phyloP scores from a whole-genome alignment of 2,113 vertebrate genomes.

The Strix aluco region DNA sequence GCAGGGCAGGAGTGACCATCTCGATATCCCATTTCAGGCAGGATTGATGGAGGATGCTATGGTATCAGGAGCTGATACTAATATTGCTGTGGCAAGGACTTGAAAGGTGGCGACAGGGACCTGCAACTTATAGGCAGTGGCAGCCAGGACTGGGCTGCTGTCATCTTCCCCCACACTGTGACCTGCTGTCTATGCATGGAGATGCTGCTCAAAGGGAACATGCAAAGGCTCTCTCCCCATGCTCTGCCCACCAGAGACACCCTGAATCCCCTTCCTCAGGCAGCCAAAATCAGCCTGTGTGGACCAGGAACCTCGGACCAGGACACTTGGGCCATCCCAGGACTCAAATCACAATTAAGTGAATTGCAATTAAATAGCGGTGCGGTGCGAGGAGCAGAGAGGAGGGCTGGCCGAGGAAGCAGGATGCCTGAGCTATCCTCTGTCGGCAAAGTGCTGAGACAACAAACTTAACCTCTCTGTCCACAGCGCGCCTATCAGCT shows the following conservation, averaged over 20 bases:
- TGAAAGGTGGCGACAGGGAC: background rate
- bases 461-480: conserved; percentile 85
- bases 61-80: background rate
- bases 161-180: background rate
- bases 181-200: background rate
- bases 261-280: background rate
- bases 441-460: conserved; percentile 82
- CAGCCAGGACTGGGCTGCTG: background rate
- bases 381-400: background rate
- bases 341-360: background rate
- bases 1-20: background rate
- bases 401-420: background rate
- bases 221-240: background rate
- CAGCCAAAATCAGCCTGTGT: fast-evolving
- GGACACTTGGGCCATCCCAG: background rate
- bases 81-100: background rate
- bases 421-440: conserved; percentile 63
- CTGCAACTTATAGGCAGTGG: background rate
- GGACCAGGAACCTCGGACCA: background rate
- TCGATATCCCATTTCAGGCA: background rate
- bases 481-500: conserved; percentile 74
- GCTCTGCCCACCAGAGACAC: fast-evolving
- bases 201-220: background rate
- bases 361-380: fast-evolving
- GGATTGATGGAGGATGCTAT: background rate